phyloP scores from a whole-genome alignment of 1,140 invertebrate genomes.

The Caerostris extrusa region DNA sequence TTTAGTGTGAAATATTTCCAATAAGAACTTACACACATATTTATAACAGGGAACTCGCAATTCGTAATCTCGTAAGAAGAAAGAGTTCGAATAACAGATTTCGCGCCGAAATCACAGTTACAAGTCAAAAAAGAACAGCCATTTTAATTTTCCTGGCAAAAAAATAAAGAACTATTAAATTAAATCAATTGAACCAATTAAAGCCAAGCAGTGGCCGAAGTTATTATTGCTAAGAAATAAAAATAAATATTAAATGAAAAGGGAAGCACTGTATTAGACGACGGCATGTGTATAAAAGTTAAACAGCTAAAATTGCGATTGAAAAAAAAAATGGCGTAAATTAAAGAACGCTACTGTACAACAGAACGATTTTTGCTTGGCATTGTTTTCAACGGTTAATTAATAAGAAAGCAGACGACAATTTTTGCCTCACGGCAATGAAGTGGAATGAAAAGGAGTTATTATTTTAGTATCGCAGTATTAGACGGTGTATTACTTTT shows the following conservation, averaged over 20 bases:
- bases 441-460: conserved; percentile 49
- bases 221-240: conserved; percentile 47
- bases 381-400: conserved; percentile 66
- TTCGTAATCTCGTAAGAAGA: conserved; percentile 3
- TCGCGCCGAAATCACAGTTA: conserved; percentile 40
- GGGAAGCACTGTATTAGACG: conserved; percentile 43
- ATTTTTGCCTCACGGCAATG: conserved; percentile 15
- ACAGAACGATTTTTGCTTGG: conserved; percentile 50
- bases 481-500: too few relatives aligned
- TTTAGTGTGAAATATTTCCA: too few relatives aligned
- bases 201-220: conserved; percentile 6
- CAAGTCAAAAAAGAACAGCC: conserved; percentile 42
- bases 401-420: conserved; percentile 68
- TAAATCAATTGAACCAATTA: too few relatives aligned
- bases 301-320: neutral
- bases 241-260: conserved; percentile 64
- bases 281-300: conserved; percentile 18
- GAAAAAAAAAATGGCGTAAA: conserved; percentile 17
- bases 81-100: conserved; percentile 54
- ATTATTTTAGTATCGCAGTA: conserved; percentile 7
- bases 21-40: too few relatives aligned
- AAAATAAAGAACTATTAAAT: conserved; percentile 10
- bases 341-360: neutral
- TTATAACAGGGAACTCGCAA: too few relatives aligned
- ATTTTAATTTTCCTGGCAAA: conserved; percentile 66